These are phyloP conservation scores for Hoplodrina ambigua DNA, from an alignment of 2,888 invertebrate species.

Conservation along the genomic window DNA sequence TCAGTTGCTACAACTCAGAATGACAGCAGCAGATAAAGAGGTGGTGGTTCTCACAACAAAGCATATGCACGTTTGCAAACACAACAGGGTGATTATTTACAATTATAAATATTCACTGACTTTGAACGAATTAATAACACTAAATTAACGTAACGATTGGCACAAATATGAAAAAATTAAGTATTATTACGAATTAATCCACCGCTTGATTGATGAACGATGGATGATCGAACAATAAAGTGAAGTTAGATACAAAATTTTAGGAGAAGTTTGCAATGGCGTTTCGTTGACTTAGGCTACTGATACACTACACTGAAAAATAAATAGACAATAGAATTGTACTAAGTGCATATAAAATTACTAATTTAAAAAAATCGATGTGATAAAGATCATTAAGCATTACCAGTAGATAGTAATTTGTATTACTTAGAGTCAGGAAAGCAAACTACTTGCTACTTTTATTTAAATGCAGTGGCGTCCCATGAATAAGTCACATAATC, in stretches of 20 bases:
- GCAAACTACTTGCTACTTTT: too few species aligned
- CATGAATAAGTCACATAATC: too few species aligned
- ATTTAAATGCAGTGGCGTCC: too few species aligned
- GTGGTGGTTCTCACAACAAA: constrained; percentile 90
- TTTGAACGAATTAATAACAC: constrained; percentile 73
- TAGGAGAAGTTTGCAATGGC: constrained; percentile 73
- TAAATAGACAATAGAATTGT: background rate
- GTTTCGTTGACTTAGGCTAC: constrained; percentile 29
- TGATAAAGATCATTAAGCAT: too few species aligned
- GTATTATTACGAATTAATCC: constrained; percentile 82
- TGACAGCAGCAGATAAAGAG: constrained; percentile 90
- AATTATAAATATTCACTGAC: constrained; percentile 71
- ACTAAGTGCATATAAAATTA: too few species aligned
- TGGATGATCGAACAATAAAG: constrained; percentile 88
- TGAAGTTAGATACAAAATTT: constrained; percentile 81
- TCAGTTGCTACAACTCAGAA: constrained; percentile 83
- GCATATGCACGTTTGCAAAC: constrained; percentile 89
- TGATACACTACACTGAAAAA: constrained; percentile 20
- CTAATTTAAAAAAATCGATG: too few species aligned
- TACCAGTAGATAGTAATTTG: too few species aligned
- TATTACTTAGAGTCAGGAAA: too few species aligned
- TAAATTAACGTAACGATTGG: constrained; percentile 79
- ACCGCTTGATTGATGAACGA: constrained; percentile 88
- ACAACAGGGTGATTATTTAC: constrained; percentile 74
- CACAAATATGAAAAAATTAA: constrained; percentile 81